A percentile compares a stretch with the other conserved stretches of the same genome.
phyloP scores from a whole-genome alignment of 2,888 invertebrate genomes.

The Drepanosiphum platanoidis region DNA sequence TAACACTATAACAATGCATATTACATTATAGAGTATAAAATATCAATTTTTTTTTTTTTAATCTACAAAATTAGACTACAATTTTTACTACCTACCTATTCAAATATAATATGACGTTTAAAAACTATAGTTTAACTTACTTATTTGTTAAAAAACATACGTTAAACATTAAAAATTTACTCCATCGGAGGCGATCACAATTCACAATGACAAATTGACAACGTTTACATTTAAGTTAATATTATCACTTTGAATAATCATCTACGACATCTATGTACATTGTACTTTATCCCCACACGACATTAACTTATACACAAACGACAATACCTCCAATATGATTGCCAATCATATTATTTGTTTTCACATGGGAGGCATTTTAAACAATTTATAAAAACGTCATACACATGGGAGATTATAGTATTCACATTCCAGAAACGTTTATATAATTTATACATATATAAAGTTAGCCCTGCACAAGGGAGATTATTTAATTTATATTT shows the following conservation, averaged over 20 bases:
- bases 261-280: too few species aligned
- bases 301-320: background rate
- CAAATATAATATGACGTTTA: too few species aligned
- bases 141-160: background rate
- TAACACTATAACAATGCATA: background rate
- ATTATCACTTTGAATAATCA: background rate
- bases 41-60: background rate
- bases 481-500: too few species aligned
- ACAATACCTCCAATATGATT: slow-evolving; percentile 1
- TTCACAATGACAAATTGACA: background rate
- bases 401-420: background rate
- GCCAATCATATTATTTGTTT: background rate
- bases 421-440: slow-evolving; percentile 4
- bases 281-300: background rate
- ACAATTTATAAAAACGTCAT: background rate
- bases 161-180: background rate
- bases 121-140: background rate
- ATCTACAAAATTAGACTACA: too few species aligned
- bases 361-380: background rate
- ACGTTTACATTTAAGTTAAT: background rate
- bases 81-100: too few species aligned
- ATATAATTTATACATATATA: too few species aligned
- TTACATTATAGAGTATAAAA: background rate
- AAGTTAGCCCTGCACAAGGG: background rate
- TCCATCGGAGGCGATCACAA: background rate